A percentile compares a stretch with the other conserved stretches of the same genome.
These are phyloP conservation scores for Pyrocephalus nanus DNA, from an alignment of 2,797 vertebrate species.

Conservation along the genomic window DNA sequence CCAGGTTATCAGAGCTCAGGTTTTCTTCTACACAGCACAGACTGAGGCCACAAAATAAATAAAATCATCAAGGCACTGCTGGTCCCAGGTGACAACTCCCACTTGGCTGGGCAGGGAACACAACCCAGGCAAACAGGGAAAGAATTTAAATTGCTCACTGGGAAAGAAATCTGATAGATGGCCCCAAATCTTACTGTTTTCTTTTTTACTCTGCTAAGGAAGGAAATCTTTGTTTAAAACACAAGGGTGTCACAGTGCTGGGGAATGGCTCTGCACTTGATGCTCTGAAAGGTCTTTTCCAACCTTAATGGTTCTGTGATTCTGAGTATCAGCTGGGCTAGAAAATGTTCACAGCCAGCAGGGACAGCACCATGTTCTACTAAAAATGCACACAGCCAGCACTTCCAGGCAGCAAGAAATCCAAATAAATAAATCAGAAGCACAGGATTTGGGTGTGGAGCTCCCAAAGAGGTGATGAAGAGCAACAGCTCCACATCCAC, in stretches of 20 bases:
- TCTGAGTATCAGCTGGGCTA: not conserved
- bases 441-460: not conserved
- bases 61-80: not conserved
- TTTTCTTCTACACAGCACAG: not conserved
- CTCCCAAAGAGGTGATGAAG: not conserved
- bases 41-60: not conserved
- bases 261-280: not conserved
- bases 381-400: accelerated
- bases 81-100: not conserved
- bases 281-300: not conserved
- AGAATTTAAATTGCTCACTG: not conserved
- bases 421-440: not conserved
- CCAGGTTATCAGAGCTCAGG: not conserved
- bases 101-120: not conserved
- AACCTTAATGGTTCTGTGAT: not conserved
- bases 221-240: not conserved
- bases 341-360: not conserved
- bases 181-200: not conserved
- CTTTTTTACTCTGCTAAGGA: not conserved
- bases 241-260: not conserved
- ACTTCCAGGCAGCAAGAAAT: not conserved
- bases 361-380: accelerated
- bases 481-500: not conserved
- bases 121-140: not conserved
- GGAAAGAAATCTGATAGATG: not conserved